phyloP scores from a whole-genome alignment of 2,888 invertebrate genomes.

The Yponomeuta cagnagella region DNA sequence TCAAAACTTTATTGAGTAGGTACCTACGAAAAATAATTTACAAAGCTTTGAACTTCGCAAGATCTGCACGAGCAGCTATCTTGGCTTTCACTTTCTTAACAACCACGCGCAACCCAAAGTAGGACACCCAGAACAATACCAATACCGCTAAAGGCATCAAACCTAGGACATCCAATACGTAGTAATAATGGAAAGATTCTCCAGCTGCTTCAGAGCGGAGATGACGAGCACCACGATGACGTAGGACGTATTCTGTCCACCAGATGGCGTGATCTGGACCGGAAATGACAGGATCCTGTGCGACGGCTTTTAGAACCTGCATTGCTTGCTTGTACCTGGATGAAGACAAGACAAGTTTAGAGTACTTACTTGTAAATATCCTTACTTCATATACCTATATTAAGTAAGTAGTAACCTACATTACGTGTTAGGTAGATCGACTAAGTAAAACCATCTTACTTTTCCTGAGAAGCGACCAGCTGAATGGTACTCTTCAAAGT shows the following conservation, averaged over 20 bases:
- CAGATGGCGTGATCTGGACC: constrained; percentile 66
- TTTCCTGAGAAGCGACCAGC: constrained; percentile 39
- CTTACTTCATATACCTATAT: no score
- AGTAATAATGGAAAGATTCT: constrained; percentile 49
- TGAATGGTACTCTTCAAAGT: constrained; percentile 40
- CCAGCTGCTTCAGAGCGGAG: constrained; percentile 59
- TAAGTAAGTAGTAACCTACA: not conserved
- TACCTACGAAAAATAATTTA: not conserved
- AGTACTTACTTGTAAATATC: not conserved
- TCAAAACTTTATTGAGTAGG: no score
- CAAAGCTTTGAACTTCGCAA: constrained; percentile 53
- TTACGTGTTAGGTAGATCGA: no score
- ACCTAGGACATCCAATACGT: constrained; percentile 48
- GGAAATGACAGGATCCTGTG: constrained; percentile 47
- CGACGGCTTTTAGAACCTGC: constrained; percentile 35
- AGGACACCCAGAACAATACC: constrained; percentile 28
- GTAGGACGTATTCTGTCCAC: constrained; percentile 73
- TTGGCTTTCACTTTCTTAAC: constrained; percentile 31
- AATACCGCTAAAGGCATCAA: constrained; percentile 29
- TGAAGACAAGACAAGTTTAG: not conserved
- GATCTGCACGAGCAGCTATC: constrained; percentile 21
- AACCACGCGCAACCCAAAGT: constrained; percentile 31
- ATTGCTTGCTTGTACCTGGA: constrained; percentile 55
- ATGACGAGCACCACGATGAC: constrained; percentile 57
- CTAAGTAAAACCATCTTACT: constrained; percentile 34